Evolutionary conservation across 2,113 vertebrate genomes (phyloP).

Genomic region (Epinephelus moara): DNA sequence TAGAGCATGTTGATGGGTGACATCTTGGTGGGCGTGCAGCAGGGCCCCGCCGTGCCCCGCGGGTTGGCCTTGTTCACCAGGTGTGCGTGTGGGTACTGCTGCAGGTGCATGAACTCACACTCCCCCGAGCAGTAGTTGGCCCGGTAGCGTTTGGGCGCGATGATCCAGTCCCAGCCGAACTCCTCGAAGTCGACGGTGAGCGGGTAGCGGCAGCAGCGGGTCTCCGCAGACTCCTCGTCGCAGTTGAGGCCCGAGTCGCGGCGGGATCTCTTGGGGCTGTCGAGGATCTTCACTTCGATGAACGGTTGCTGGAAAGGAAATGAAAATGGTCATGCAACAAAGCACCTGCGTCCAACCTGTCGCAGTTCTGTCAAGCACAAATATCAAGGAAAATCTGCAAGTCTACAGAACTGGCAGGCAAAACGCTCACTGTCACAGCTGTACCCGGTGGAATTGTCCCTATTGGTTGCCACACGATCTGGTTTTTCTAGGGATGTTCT

Average conservation of each 20-base stretch:
- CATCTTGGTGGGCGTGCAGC: slow-evolving; percentile 99
- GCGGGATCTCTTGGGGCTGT: slow-evolving; percentile 91
- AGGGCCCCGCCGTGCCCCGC: slow-evolving; percentile 93
- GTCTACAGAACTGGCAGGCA: too few species aligned
- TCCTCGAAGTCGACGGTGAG: slow-evolving; percentile 98
- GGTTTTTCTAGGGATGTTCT: too few species aligned
- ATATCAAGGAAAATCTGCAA: too few species aligned
- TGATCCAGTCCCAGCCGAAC: slow-evolving; percentile 99
- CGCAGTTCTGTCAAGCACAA: too few species aligned
- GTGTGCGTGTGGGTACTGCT: slow-evolving; percentile 97
- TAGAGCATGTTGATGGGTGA: slow-evolving; percentile 99
- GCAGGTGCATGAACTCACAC: slow-evolving; percentile 96
- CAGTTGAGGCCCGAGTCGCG: slow-evolving; percentile 96
- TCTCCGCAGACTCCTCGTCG: slow-evolving; percentile 93
- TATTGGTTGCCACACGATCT: too few species aligned
- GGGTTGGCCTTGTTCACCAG: slow-evolving; percentile 97
- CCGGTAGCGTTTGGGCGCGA: slow-evolving; percentile 97
- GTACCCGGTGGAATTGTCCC: too few species aligned
- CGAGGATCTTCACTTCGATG: slow-evolving; percentile 96
- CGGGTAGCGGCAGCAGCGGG: slow-evolving; percentile 95
- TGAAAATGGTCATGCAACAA: too few species aligned
- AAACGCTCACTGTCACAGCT: too few species aligned
- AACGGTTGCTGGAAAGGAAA: slow-evolving; percentile 91
- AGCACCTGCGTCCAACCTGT: too few species aligned
- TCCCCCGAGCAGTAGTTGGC: slow-evolving; percentile 98